Base-by-base conservation (phyloP, 1,140 invertebrate species). In the Oreohelix idahoensis region DNA sequence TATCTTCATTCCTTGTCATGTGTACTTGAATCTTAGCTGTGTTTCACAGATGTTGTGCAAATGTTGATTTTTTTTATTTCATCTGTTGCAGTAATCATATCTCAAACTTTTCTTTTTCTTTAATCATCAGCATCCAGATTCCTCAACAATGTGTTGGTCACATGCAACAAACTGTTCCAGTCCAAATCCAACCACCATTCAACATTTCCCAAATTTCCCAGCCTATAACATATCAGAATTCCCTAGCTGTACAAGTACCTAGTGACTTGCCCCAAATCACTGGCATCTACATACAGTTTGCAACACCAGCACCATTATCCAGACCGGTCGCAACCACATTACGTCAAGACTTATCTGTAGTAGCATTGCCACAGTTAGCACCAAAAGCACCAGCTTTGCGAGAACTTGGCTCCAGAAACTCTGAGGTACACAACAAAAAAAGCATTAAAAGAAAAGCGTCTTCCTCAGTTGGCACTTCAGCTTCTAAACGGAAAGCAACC, bases 261-360 rank as follows among this genome's bases (percentile, higher is more conserved):
- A 51, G 29, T 53, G 26, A 26, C n/a, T n/a, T 76, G 29, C 51
- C 77, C 17, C 53, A 42, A 23, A 36, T 79, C 23, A 13, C 58
- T 20, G 77, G 77, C 23, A 63, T 79, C 32, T 79, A 49, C 35
- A 79, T 79, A 36, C 77, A 79, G 53, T 79, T 79, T 79, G 39
- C 39, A 32, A 58, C 2, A 23, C 15, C 53, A 58, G 2, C 13
- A 5, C n/a, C n/a, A 35, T 35, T 35, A n/a, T 45, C 39, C 39
- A 38, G 23, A 78, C 45, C 39, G 42, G 13, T 32, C 1, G 15
- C 29, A 8, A 29, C 77, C 29, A 23, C 38, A 2, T 0, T 66
- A n/a, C 32, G 53, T 2, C 51, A 26, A 39, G 23, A 36, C 20
- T 66, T n/a, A 32, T n/a, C n/a, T 66, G 29, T 35, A 13, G 63